phyloP scores from a whole-genome alignment of 2,797 vertebrate genomes.

The Urocyon cinereoargenteus region DNA sequence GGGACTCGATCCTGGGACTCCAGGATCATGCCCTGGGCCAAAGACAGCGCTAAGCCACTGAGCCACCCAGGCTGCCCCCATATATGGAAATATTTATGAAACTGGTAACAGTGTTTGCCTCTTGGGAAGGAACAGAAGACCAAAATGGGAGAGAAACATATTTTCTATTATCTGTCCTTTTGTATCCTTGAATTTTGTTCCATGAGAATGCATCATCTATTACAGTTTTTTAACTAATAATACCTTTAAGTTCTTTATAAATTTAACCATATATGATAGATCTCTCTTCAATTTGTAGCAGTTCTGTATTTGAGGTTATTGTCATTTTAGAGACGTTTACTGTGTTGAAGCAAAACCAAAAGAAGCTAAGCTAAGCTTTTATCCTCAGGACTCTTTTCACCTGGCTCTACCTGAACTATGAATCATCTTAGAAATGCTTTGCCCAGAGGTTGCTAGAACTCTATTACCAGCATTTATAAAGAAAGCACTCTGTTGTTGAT shows the following conservation, averaged over 20 bases:
- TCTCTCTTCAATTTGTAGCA: conserved; percentile 39
- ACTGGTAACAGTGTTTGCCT: conserved; percentile 17
- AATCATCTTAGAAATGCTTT: conserved; percentile 64
- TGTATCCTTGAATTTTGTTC: conserved; percentile 48
- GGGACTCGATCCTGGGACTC: too few relatives aligned
- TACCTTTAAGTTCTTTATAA: not conserved
- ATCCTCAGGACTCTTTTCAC: not conserved
- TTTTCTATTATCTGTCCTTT: conserved; percentile 46
- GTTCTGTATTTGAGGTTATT: conserved; percentile 36
- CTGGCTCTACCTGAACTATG: conserved; percentile 49
- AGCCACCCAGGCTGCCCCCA: too few relatives aligned
- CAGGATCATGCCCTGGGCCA: too few relatives aligned
- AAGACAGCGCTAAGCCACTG: too few relatives aligned
- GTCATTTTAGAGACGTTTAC: conserved; percentile 66
- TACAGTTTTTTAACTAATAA: conserved; percentile 38
- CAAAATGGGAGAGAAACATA: not conserved
- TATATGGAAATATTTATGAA: not conserved
- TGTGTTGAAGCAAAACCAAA: conserved; percentile 53
- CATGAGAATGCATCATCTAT: not conserved
- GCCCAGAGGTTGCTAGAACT: not conserved
- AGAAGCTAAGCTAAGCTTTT: conserved; percentile 55
- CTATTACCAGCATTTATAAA: not conserved
- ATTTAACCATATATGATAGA: not conserved
- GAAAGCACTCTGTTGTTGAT: conserved; percentile 49
- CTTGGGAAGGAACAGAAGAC: not conserved